Base-by-base conservation (phyloP, 1,140 invertebrate species). In the Pollicipes pollicipes region DNA sequence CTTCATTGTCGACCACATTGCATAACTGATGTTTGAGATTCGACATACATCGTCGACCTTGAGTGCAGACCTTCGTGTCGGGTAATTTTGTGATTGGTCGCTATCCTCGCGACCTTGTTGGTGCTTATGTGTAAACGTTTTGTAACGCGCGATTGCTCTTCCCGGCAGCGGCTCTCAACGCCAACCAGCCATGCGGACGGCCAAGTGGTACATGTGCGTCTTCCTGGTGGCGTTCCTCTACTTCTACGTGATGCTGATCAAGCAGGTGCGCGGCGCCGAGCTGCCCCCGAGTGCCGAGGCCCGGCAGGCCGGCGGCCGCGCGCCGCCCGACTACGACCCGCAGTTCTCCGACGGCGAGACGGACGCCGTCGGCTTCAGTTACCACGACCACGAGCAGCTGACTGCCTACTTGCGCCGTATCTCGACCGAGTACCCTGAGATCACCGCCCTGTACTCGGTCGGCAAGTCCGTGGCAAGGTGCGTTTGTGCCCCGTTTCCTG, bases 381-480 rank as follows among this genome's bases (percentile, higher is more conserved):
- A 97, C 79, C 93, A 97, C 78, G 87, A 93, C 80, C 90, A 93
- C 77, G 88, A 92, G 10, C 84, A 89, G 74, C 85, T 97, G 83
- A 93, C 90, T 10, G 83, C 85, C 71, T 91, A 91, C 78, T 80
- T 98, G 30, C 83, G 89, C 71, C 83, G 87, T 1, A 88, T 91
- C 4, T 89, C 87, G 69, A 84, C 88, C 28, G 83, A 84, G 24
- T 95, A 88, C 81, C 91, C 93, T 13, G 86, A 90, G 76, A 84
- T 94, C 70, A 93, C 89, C 30, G 91, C 89, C 0, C 81, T 95
- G 4, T 95, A 95, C 80, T 93, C 90, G 28, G 93, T 95, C 74
- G 94, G 93, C 71, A 94, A 93, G 81, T 93, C 91, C 69, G 90
- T 93, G 93, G 1, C 88, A 95, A 86, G 90, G 89, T 90, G 82